phyloP scores from a whole-genome alignment of 2,113 vertebrate species.

The Syngnathus floridae region DNA sequence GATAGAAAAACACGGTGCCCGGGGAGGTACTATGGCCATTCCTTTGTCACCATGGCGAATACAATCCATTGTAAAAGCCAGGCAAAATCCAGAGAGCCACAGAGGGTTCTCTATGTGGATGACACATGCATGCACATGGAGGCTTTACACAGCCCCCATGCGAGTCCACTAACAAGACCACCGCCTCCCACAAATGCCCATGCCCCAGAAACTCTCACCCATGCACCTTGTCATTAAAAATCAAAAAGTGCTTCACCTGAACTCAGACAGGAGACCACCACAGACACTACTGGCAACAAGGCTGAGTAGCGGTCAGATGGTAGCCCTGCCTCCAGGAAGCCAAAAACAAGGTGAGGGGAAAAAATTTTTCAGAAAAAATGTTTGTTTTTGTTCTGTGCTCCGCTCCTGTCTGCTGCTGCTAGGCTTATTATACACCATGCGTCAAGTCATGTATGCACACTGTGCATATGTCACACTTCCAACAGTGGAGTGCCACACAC shows the following conservation, averaged over 20 bases:
- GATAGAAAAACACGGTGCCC: constrained; percentile 30
- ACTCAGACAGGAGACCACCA: constrained; percentile 15
- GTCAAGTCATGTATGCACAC: constrained; percentile 84
- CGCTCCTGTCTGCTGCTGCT: constrained; percentile 21
- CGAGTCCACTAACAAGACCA: constrained; percentile 33
- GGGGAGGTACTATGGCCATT: constrained; percentile 19
- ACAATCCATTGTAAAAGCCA: constrained; percentile 99
- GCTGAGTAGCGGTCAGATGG: constrained; percentile 66
- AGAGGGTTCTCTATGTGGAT: constrained; percentile 61
- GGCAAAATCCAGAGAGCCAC: constrained; percentile 72
- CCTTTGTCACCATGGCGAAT: constrained; percentile 77
- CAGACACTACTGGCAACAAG: constrained; percentile 62
- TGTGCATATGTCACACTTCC: constrained; percentile 72
- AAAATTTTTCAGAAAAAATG: constrained; percentile 32
- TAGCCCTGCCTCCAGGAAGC: constrained; percentile 17
- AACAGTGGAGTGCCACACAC: constrained; percentile 46
- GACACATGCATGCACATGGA: constrained; percentile 25
- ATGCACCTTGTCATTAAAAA: constrained; percentile 45
- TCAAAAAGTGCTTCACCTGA: constrained; percentile 27
- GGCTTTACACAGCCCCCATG: constrained; percentile 32
- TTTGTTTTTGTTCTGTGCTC: constrained; percentile 9
- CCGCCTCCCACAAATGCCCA: constrained; percentile 21
- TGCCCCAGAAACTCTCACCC: constrained; percentile 40
- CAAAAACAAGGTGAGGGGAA: constrained; percentile 41
- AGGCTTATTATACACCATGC: constrained; percentile 53